A percentile compares a stretch with the other conserved stretches of the same genome.
These are phyloP conservation scores for Sebastes cheni DNA, from an alignment of 2,797 vertebrate species.

Conservation along the genomic window DNA sequence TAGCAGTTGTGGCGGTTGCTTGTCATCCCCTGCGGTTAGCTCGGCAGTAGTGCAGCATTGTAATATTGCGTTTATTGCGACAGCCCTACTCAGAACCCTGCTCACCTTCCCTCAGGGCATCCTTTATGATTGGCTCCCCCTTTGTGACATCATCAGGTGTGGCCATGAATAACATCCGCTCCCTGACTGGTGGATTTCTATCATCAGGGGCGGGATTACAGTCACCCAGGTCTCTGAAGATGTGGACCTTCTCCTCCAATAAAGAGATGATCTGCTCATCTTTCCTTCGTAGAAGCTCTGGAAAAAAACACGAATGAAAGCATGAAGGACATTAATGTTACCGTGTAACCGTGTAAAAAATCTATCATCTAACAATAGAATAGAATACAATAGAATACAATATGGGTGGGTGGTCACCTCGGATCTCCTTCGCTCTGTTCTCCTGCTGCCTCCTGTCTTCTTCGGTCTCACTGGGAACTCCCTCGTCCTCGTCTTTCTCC, in stretches of 20 bases:
- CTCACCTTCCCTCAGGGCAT: slow-evolving; percentile 89
- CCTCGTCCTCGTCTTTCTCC: slow-evolving; percentile 93
- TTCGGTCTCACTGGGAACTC: slow-evolving; percentile 92
- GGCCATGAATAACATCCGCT: slow-evolving; percentile 86
- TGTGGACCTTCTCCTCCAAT: slow-evolving; percentile 90
- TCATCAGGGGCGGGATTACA: slow-evolving; percentile 79
- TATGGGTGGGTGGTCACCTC: slow-evolving; percentile 76
- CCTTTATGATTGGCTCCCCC: slow-evolving; percentile 89
- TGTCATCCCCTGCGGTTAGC: too few species aligned
- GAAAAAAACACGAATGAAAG: neutral
- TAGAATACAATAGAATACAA: neutral
- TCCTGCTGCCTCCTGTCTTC: slow-evolving; percentile 89
- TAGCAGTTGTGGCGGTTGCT: too few species aligned
- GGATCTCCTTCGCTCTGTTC: slow-evolving; percentile 86
- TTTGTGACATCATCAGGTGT: slow-evolving; percentile 87
- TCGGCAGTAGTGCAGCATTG: too few species aligned
- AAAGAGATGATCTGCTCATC: slow-evolving; percentile 89
- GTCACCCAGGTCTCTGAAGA: slow-evolving; percentile 89
- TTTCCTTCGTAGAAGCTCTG: slow-evolving; percentile 90
- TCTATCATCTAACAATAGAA: neutral
- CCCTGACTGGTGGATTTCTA: slow-evolving; percentile 50
- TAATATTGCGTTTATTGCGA: too few species aligned
- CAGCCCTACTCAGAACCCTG: neutral
- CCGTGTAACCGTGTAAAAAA: too few species aligned
- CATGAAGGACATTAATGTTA: neutral